phyloP scores from a whole-genome alignment of 1,140 invertebrate genomes.

The Pogonus chalceus region DNA sequence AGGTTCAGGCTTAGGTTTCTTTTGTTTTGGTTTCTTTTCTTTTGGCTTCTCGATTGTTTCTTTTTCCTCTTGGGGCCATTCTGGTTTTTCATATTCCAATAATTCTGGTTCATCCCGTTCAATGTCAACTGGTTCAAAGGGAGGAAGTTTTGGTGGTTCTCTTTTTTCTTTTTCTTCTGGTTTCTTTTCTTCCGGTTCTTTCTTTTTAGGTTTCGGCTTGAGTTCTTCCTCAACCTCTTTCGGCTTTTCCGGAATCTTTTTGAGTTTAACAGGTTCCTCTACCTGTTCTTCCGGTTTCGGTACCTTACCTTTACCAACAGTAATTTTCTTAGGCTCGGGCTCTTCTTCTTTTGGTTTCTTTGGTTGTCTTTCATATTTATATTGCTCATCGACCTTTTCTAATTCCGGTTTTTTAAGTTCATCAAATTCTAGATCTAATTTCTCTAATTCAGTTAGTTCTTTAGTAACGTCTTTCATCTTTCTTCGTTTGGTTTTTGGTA shows the following conservation, averaged over 20 bases:
- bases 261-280: conserved; percentile 36
- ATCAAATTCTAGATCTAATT: conserved; percentile 14
- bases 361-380: conserved; percentile 24
- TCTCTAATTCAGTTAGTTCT: conserved; percentile 42
- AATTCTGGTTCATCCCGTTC: conserved; percentile 30
- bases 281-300: conserved; percentile 34
- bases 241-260: conserved; percentile 37
- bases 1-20: conserved; percentile 43
- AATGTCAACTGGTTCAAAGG: conserved; percentile 4
- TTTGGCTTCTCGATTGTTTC: conserved; percentile 33
- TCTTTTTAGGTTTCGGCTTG: conserved; percentile 25
- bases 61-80: conserved; percentile 33
- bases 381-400: conserved; percentile 17
- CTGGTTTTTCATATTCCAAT: conserved; percentile 32
- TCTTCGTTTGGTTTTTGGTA: conserved; percentile 40
- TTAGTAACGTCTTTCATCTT: conserved; percentile 60
- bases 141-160: conserved; percentile 11
- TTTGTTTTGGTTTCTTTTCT: conserved; percentile 33
- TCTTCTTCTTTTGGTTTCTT: conserved; percentile 32
- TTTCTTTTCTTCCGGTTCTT: conserved; percentile 24
- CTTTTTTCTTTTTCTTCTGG: conserved; percentile 23
- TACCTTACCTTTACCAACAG: conserved; percentile 41
- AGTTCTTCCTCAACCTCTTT: conserved; percentile 27
- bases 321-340: conserved; percentile 40
- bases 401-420: conserved; percentile 18